These are phyloP conservation scores for Pampus argenteus DNA, from an alignment of 2,797 vertebrate genomes.

Conservation along the genomic window DNA sequence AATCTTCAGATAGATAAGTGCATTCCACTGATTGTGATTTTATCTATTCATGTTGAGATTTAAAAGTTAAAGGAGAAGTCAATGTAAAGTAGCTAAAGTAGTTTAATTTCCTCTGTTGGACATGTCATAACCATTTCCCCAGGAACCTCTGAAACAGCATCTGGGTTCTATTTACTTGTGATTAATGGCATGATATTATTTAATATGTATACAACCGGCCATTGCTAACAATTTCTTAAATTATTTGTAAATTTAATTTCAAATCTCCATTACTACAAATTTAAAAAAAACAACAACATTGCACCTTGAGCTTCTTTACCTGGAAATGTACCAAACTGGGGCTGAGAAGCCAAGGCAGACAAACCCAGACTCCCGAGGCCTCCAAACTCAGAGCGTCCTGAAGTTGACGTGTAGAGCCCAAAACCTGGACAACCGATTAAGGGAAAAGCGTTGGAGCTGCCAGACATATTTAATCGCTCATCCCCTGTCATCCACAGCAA, in stretches of 20 bases:
- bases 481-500: constrained; percentile 85
- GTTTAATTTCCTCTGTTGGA: constrained; percentile 10
- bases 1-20: constrained; percentile 22
- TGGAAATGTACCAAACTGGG: constrained; percentile 89
- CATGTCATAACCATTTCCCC: constrained; percentile 29
- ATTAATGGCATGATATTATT: constrained; percentile 2
- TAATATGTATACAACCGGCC: neutral
- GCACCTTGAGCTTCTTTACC: constrained; percentile 72
- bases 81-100: constrained; percentile 15
- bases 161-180: constrained; percentile 12
- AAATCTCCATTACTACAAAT: neutral
- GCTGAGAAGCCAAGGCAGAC: constrained; percentile 86
- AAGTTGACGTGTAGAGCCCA: constrained; percentile 79
- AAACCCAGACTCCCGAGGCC: constrained; percentile 89
- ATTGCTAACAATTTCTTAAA: neutral
- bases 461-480: constrained; percentile 85
- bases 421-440: constrained; percentile 75
- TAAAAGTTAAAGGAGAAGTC: constrained; percentile 49
- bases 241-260: neutral
- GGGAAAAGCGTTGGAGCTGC: constrained; percentile 88
- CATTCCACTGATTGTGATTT: constrained; percentile 36
- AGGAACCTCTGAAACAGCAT: constrained; percentile 43
- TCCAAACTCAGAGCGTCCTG: constrained; percentile 90
- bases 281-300: neutral
- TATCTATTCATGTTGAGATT: constrained; percentile 20